Percentiles rank a stretch among this genome's conserved stretches.
phyloP scores from a whole-genome alignment of 35 echinoderm and acorn worm genomes.

The Ophioderma brevispina region DNA sequence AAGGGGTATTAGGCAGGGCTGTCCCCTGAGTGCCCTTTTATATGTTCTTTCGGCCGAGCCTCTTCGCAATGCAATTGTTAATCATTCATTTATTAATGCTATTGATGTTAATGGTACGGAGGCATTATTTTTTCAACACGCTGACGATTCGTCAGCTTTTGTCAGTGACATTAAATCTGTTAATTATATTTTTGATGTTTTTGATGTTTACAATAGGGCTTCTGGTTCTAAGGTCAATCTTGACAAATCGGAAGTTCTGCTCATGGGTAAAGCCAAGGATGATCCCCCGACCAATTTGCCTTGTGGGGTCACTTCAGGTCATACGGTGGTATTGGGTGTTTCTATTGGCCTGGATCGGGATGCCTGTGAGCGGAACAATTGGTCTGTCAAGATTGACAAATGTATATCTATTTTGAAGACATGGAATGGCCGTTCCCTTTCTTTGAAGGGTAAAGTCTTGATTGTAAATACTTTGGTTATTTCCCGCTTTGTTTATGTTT shows the following conservation, averaged over 20 bases:
- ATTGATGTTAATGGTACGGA: not conserved
- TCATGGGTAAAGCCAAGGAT: not conserved
- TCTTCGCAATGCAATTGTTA: not conserved
- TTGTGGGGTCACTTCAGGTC: not conserved
- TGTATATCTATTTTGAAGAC: not conserved
- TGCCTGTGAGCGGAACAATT: not conserved
- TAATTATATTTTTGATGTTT: not conserved
- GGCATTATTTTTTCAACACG: slow-evolving; percentile 20
- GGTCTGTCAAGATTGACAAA: not conserved
- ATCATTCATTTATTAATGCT: not conserved
- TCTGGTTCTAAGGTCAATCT: not conserved
- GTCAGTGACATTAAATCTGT: not conserved
- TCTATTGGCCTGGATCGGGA: not conserved
- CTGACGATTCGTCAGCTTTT: slow-evolving; percentile 26
- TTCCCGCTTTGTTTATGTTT: not conserved
- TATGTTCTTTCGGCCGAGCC: slow-evolving; percentile 40
- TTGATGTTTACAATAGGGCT: not conserved
- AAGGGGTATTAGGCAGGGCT: not conserved
- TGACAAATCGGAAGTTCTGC: not conserved
- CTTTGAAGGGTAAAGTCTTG: not conserved
- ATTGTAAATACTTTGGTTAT: not conserved
- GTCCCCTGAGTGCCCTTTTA: slow-evolving; percentile 18
- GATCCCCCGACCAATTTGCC: not conserved
- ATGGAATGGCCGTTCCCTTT: not conserved
- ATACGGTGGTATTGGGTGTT: not conserved